Percentiles rank a stretch among this genome's conserved stretches.
These are phyloP conservation scores for Criorhina ranunculi DNA, from an alignment of 2,888 invertebrate species.

Conservation along the genomic window DNA sequence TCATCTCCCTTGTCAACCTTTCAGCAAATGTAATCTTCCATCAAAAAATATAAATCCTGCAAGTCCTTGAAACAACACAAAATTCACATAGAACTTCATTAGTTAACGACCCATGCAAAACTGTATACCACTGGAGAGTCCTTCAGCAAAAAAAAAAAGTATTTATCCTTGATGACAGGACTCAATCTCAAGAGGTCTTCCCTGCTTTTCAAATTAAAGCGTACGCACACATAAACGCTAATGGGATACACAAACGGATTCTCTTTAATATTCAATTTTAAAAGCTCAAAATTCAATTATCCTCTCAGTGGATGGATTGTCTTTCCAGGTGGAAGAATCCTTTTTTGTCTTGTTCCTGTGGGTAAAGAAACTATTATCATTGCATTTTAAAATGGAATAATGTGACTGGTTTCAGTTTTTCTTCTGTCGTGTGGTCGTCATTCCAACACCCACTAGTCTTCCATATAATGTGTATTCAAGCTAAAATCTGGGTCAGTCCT, in stretches of 20 bases:
- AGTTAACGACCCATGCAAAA: slow-evolving; percentile 30
- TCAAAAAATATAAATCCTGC: neutral
- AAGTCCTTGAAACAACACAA: neutral
- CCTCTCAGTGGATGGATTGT: slow-evolving; percentile 1
- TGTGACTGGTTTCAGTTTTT: neutral
- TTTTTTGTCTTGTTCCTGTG: neutral
- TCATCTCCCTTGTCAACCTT: neutral
- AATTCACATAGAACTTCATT: slow-evolving; percentile 12
- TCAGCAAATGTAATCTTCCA: neutral
- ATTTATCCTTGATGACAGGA: slow-evolving; percentile 14
- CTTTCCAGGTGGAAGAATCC: slow-evolving; percentile 16
- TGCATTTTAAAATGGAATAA: neutral
- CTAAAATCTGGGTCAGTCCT: slow-evolving; percentile 49
- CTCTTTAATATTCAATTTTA: slow-evolving; percentile 30
- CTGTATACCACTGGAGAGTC: slow-evolving; percentile 4
- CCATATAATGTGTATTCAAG: slow-evolving; percentile 21
- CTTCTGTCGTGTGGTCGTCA: neutral
- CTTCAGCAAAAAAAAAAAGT: neutral
- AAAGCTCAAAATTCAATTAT: slow-evolving; percentile 29
- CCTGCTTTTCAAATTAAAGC: neutral
- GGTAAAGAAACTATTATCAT: neutral
- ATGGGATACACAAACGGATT: slow-evolving; percentile 1
- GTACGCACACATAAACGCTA: neutral
- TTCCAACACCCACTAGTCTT: slow-evolving; percentile 2
- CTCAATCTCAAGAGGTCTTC: slow-evolving; percentile 11